Evolutionary conservation across 2,888 invertebrate species (phyloP).

Genomic region (Leucophenga maculata): DNA sequence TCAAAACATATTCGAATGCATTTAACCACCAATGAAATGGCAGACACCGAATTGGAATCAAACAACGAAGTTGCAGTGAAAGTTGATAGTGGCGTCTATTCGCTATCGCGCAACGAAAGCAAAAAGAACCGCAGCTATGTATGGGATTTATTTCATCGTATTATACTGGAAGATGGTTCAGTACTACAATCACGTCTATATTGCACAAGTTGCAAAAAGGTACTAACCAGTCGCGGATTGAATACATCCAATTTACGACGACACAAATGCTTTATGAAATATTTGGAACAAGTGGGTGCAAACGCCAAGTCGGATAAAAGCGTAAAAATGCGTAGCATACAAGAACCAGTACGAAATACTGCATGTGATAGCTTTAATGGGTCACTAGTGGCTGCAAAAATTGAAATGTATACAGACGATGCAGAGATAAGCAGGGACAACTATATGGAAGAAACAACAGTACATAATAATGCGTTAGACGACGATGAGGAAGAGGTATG

Average conservation of each 20-base stretch:
- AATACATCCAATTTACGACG: slow-evolving; percentile 56
- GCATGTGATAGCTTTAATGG: not conserved
- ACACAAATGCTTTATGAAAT: slow-evolving; percentile 54
- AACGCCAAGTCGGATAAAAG: not conserved
- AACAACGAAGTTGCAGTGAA: slow-evolving; percentile 29
- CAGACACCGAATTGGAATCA: not conserved
- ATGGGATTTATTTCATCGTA: slow-evolving; percentile 52
- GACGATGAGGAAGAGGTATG: slow-evolving; percentile 28
- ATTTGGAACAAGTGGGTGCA: slow-evolving; percentile 37
- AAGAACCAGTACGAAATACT: not conserved
- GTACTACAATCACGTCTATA: slow-evolving; percentile 44
- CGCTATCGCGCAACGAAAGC: slow-evolving; percentile 41
- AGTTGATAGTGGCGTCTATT: slow-evolving; percentile 44
- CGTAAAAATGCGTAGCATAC: not conserved
- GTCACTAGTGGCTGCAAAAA: too few relatives aligned
- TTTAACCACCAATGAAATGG: too few relatives aligned
- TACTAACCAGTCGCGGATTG: slow-evolving; percentile 46
- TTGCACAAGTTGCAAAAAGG: slow-evolving; percentile 44
- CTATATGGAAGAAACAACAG: too few relatives aligned
- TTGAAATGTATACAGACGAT: too few relatives aligned
- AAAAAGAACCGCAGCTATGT: slow-evolving; percentile 47
- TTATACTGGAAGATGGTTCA: slow-evolving; percentile 45
- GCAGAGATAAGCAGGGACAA: too few relatives aligned
- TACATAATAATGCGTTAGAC: not conserved
- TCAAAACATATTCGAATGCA: too few relatives aligned